phyloP scores from a whole-genome alignment of 2,113 vertebrate species.

The rabbit (Oryctolagus cuniculus) region DNA sequence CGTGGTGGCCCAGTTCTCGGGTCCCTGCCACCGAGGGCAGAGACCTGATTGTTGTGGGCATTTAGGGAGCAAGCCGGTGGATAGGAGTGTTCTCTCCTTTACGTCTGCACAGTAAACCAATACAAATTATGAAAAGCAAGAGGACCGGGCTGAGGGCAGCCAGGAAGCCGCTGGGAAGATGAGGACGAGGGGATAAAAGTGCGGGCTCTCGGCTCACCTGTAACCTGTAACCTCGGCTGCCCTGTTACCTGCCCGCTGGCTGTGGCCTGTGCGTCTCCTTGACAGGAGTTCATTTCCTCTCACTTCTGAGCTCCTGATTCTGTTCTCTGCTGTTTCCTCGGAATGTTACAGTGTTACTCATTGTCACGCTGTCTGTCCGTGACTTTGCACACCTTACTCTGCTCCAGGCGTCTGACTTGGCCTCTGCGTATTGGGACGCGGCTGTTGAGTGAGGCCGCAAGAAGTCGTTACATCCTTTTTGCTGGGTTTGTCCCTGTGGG shows the following conservation, averaged over 20 bases:
- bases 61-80: no score
- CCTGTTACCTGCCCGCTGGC: neutral
- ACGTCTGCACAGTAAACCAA: no score
- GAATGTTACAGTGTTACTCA: neutral
- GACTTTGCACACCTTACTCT: neutral
- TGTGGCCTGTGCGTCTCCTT: neutral
- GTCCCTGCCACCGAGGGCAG: no score
- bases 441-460: neutral
- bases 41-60: no score
- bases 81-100: no score
- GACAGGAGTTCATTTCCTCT: neutral
- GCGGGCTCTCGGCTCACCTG: neutral
- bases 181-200: neutral
- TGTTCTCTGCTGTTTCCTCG: neutral
- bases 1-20: no score
- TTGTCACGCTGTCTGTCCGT: neutral
- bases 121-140: neutral
- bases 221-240: no score
- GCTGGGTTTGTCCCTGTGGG: neutral
- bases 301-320: neutral
- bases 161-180: neutral
- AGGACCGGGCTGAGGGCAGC: neutral
- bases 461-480: neutral
- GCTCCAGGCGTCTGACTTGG: neutral
- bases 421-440: conserved; percentile 12